A percentile compares a stretch with the other conserved stretches of the same genome.
phyloP scores from a whole-genome alignment of 1,140 invertebrate species.

The Sitodiplosis mosellana region DNA sequence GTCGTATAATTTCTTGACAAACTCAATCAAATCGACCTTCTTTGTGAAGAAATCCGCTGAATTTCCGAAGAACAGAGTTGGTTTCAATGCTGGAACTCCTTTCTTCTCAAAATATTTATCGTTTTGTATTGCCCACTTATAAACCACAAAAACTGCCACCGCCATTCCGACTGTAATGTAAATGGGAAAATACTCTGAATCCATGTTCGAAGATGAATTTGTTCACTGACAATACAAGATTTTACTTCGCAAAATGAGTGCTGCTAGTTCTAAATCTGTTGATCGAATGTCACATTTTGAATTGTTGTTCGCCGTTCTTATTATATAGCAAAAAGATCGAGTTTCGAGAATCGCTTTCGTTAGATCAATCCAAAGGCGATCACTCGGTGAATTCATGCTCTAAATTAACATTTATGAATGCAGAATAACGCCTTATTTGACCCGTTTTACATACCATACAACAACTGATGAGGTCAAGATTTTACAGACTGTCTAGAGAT shows the following conservation, averaged over 20 bases:
- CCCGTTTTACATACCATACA: neutral
- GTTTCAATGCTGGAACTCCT: slow-evolving; percentile 19
- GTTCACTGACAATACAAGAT: neutral
- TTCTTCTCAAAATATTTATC: slow-evolving; percentile 18
- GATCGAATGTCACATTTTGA: neutral
- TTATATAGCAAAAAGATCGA: no score
- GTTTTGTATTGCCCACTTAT: slow-evolving; percentile 12
- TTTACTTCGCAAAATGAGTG: neutral
- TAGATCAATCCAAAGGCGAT: no score
- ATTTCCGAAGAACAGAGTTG: slow-evolving; percentile 21
- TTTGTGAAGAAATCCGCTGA: slow-evolving; percentile 11
- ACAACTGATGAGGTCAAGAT: neutral
- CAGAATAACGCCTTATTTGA: neutral
- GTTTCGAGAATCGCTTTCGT: no score
- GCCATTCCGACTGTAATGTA: neutral
- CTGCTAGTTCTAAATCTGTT: neutral
- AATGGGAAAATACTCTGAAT: neutral
- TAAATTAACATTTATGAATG: neutral
- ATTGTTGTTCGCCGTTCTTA: neutral
- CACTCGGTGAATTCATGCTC: no score
- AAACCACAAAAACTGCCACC: neutral
- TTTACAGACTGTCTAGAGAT: neutral
- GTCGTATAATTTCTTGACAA: slow-evolving; percentile 10
- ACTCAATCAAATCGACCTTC: slow-evolving; percentile 12
- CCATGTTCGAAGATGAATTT: neutral